Conservation (phyloP, 2,888 invertebrate species). For the Listrodromus nycthemerus region DNA sequence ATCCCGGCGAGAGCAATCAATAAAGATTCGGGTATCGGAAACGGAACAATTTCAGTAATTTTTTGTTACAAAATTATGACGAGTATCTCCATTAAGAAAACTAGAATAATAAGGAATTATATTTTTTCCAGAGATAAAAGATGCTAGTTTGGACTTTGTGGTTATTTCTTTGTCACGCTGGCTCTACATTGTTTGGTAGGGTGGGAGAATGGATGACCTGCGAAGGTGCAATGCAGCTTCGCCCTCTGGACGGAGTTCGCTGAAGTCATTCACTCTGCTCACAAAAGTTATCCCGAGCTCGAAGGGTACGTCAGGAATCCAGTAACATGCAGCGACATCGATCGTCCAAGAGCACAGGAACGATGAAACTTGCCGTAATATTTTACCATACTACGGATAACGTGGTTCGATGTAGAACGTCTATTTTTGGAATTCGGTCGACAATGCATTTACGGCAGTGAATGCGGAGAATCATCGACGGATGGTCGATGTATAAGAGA, state of each 20-base stretch:
- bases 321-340: slow-evolving; percentile 46
- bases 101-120: not conserved
- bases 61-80: not conserved
- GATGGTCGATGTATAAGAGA: not conserved
- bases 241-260: slow-evolving; percentile 32
- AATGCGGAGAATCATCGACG: slow-evolving; percentile 14
- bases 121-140: not conserved
- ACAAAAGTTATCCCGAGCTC: not conserved
- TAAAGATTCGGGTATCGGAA: not conserved
- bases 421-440: not conserved
- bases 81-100: not conserved
- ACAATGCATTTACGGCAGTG: not conserved
- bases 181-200: not conserved
- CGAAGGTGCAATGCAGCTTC: not conserved
- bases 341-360: not conserved
- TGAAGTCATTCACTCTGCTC: not conserved
- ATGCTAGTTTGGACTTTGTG: not conserved
- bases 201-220: not conserved
- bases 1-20: not conserved
- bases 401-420: not conserved
- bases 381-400: slow-evolving; percentile 20
- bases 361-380: not conserved
- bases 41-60: slow-evolving; percentile 5
- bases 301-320: slow-evolving; percentile 36
- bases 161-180: not conserved